phyloP scores from a whole-genome alignment of 2,797 vertebrate species.

The Myripristis murdjan region DNA sequence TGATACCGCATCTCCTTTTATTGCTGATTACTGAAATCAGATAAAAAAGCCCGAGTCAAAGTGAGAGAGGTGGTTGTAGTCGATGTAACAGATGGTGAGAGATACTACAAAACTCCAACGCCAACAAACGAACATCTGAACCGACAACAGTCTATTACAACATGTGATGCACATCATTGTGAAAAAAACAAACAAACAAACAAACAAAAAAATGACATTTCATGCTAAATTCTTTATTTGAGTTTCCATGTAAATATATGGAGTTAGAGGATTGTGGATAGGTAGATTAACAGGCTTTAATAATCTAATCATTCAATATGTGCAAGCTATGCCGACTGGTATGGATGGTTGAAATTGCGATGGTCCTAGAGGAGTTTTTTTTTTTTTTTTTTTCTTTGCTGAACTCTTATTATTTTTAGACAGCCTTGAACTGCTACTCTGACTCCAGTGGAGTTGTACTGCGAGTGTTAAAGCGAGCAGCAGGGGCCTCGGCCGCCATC shows the following conservation, averaged over 20 bases:
- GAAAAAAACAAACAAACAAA: too few species aligned
- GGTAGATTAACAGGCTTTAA: too few species aligned
- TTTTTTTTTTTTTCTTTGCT: background rate
- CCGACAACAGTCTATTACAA: background rate
- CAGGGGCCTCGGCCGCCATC: constrained; percentile 49
- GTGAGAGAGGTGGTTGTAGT: constrained; percentile 11
- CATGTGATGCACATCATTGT: background rate
- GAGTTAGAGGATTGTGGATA: too few species aligned
- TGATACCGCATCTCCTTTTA: constrained; percentile 49
- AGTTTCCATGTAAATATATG: too few species aligned
- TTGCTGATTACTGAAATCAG: constrained; percentile 41
- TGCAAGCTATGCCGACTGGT: too few species aligned
- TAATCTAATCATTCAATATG: too few species aligned
- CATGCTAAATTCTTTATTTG: too few species aligned
- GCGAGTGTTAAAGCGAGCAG: constrained; percentile 57
- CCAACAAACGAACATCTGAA: constrained; percentile 18
- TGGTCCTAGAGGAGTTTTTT: too few species aligned
- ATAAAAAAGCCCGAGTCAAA: constrained; percentile 40
- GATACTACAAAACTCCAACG: constrained; percentile 12
- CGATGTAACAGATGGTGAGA: constrained; percentile 40
- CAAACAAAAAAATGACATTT: too few species aligned
- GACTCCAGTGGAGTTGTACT: constrained; percentile 42
- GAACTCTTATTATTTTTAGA: constrained; percentile 18
- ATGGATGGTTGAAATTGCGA: too few species aligned
- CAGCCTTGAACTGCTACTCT: constrained; percentile 23